Percentiles rank a stretch among this genome's conserved stretches.
Conservation (phyloP, 2,113 vertebrate species). For the Recurvirostra avosetta region DNA sequence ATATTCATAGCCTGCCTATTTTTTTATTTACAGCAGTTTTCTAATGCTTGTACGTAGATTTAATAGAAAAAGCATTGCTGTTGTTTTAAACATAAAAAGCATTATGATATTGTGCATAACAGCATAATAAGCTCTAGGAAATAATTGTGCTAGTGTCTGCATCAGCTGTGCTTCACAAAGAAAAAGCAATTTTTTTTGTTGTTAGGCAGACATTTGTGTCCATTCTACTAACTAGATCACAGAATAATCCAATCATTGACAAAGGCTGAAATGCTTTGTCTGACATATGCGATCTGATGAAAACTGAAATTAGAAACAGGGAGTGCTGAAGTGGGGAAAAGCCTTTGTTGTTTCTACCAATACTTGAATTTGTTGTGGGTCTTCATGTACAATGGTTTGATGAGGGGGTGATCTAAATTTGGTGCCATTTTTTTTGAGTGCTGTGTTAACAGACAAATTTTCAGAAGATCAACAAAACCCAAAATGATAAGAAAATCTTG, state of each 20-base stretch:
- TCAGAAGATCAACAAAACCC: background rate
- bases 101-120: background rate
- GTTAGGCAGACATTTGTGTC: slow-evolving; percentile 39
- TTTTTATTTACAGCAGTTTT: background rate
- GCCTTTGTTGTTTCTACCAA: background rate
- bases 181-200: background rate
- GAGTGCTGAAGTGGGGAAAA: slow-evolving; percentile 5
- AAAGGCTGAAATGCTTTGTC: slow-evolving; percentile 38
- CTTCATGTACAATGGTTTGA: background rate
- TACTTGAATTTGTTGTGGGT: background rate
- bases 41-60: background rate
- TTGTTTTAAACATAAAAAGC: background rate
- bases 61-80: background rate
- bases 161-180: background rate
- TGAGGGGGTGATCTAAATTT: background rate
- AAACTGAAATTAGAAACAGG: slow-evolving; percentile 8
- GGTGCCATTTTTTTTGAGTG: fast-evolving
- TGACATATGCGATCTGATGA: slow-evolving; percentile 10
- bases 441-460: background rate
- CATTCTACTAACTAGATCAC: slow-evolving; percentile 57
- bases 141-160: background rate
- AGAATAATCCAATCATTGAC: slow-evolving; percentile 49
- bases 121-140: background rate
- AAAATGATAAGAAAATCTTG: background rate
- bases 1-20: background rate